Evolutionary conservation across 2,888 invertebrate genomes (phyloP).

Genomic region (Leucophenga maculata): DNA sequence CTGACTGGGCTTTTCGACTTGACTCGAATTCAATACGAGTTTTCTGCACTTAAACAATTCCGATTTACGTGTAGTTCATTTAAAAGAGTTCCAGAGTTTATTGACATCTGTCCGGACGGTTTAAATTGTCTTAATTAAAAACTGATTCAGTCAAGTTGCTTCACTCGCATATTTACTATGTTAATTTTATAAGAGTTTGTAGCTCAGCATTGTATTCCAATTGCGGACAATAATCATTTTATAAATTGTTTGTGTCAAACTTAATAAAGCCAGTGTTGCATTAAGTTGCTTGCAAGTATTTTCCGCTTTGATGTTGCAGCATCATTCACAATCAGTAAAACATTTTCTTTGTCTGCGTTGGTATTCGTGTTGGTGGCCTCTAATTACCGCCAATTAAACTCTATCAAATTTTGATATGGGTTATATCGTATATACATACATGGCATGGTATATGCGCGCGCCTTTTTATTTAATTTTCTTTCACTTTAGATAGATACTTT

Average conservation of each 20-base stretch:
- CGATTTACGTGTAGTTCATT: background rate
- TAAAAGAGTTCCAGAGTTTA: constrained; percentile 21
- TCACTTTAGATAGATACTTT: too few species aligned
- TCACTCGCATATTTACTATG: background rate
- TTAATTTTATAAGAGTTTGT: background rate
- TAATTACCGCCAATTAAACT: constrained; percentile 63
- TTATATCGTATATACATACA: constrained; percentile 32
- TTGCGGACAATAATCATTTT: background rate
- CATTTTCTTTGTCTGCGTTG: constrained; percentile 23
- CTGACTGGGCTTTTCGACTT: background rate
- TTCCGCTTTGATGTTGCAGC: constrained; percentile 8
- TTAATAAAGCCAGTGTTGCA: too few species aligned
- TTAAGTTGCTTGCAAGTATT: constrained; percentile 8
- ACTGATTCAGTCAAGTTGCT: constrained; percentile 37
- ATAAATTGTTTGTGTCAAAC: background rate
- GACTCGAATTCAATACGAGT: constrained; percentile 3
- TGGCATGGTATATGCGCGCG: background rate
- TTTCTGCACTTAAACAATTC: constrained; percentile 30
- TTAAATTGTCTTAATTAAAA: constrained; percentile 52
- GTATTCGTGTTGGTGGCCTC: constrained; percentile 30
- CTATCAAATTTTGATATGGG: constrained; percentile 52
- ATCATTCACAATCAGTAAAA: constrained; percentile 25
- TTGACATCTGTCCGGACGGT: constrained; percentile 34
- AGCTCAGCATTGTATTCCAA: too few species aligned
- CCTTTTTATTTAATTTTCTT: too few species aligned